Conservation (phyloP, 2,888 invertebrate species). For the Watsonalla cultraria region DNA sequence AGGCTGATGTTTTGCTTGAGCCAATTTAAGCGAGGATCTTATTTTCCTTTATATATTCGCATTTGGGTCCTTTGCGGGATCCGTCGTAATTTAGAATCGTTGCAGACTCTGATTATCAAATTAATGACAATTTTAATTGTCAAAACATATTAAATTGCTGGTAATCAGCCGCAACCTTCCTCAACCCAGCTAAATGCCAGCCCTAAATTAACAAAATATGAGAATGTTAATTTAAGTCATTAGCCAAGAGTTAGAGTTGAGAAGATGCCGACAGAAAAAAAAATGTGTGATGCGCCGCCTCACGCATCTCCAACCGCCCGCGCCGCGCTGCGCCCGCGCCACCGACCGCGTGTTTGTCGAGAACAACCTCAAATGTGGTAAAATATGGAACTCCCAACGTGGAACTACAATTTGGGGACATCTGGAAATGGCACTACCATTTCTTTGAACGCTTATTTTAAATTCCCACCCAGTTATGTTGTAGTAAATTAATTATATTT, state of each 20-base stretch:
- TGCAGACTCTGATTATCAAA: conserved; percentile 14
- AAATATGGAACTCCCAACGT: conserved; percentile 46
- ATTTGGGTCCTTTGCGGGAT: not conserved
- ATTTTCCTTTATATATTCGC: no score
- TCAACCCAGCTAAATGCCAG: conserved; percentile 43
- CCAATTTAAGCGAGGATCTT: no score
- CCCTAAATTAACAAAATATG: conserved; percentile 64
- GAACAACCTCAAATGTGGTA: conserved; percentile 69
- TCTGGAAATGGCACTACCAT: conserved; percentile 31
- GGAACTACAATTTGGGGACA: conserved; percentile 13
- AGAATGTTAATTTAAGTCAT: conserved; percentile 74
- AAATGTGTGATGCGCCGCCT: conserved; percentile 63
- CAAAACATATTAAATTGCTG: conserved; percentile 50
- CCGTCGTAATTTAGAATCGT: conserved; percentile 12
- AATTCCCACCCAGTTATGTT: no score
- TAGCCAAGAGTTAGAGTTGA: conserved; percentile 57
- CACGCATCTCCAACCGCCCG: conserved; percentile 44
- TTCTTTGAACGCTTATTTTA: not conserved
- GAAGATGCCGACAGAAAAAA: conserved; percentile 62
- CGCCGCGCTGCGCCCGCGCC: conserved; percentile 21
- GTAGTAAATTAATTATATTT: not conserved
- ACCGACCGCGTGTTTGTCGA: conserved; percentile 53
- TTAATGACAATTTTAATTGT: conserved; percentile 26
- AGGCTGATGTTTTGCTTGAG: no score
- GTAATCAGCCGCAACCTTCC: conserved; percentile 43